Percentiles rank a stretch among this genome's conserved stretches.
These are phyloP conservation scores for Drosophila nikananu DNA, from an alignment of 1,140 invertebrate genomes.

Conservation along the genomic window DNA sequence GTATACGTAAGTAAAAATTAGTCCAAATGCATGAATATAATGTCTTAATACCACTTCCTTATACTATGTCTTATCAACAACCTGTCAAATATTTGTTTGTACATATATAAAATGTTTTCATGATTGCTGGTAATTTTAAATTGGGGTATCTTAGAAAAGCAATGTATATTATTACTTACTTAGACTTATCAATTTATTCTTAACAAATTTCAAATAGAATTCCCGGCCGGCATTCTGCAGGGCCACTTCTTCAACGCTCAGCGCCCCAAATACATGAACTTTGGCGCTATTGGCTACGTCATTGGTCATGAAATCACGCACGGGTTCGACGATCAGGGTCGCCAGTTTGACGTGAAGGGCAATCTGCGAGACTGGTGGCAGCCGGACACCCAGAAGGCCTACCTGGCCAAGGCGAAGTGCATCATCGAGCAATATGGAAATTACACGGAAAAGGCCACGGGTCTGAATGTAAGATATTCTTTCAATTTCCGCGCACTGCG, in stretches of 20 bases:
- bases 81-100: not conserved
- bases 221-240: constrained; percentile 96
- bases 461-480: constrained; percentile 88
- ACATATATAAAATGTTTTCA: not conserved
- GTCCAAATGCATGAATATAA: too few species aligned
- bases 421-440: constrained; percentile 96
- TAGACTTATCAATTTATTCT: not conserved
- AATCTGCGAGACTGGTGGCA: constrained; percentile 95
- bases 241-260: constrained; percentile 94
- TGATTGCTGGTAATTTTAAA: not conserved
- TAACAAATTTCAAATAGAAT: constrained; percentile 87
- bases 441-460: constrained; percentile 90
- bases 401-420: constrained; percentile 91
- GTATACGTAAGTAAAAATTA: constrained; percentile 89
- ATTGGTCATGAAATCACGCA: constrained; percentile 98
- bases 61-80: not conserved
- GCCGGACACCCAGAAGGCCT: constrained; percentile 90
- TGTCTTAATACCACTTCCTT: too few species aligned
- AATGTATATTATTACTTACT: not conserved
- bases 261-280: constrained; percentile 95
- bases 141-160: not conserved
- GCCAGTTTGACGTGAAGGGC: constrained; percentile 96
- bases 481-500: not conserved
- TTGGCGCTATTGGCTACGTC: constrained; percentile 95
- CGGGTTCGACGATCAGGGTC: constrained; percentile 95